Percentiles rank a stretch among this genome's conserved stretches.
phyloP scores from a whole-genome alignment of 2,113 vertebrate species.

The Machaerirhynchus nigripectus region DNA sequence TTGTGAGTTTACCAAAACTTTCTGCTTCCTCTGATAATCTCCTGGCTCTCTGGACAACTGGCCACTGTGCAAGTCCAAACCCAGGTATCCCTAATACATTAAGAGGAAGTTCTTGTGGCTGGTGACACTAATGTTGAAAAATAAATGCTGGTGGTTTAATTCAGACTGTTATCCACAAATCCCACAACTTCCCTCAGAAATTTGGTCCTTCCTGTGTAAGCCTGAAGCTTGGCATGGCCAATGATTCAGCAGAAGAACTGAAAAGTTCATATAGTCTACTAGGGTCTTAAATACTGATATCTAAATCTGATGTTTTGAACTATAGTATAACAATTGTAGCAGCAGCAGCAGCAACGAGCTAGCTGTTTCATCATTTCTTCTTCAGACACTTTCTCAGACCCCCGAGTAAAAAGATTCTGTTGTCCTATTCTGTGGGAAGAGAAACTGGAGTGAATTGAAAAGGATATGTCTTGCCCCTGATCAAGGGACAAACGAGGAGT shows the following conservation, averaged over 20 bases:
- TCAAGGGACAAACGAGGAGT: not conserved
- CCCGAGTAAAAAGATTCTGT: not conserved
- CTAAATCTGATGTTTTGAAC: not conserved
- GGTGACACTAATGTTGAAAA: not conserved
- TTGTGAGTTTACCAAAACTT: not conserved
- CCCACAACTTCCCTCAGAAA: not conserved
- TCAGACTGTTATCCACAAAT: not conserved
- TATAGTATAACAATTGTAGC: fast-evolving
- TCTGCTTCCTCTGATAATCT: not conserved
- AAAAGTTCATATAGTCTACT: not conserved
- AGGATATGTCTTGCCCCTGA: not conserved
- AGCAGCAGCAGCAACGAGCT: not conserved
- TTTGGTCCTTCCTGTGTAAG: not conserved
- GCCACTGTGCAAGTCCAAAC: not conserved
- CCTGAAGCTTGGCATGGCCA: not conserved
- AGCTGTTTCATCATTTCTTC: not conserved
- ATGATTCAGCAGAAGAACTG: not conserved
- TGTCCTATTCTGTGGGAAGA: not conserved
- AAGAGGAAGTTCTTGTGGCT: not conserved
- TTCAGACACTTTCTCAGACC: not conserved
- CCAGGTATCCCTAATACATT: fast-evolving
- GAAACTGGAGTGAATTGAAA: not conserved
- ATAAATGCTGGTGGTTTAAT: not conserved
- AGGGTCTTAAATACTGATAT: not conserved
- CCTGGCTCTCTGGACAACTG: not conserved